Percentiles rank a stretch among this genome's conserved stretches.
Conservation (phyloP, 2,113 vertebrate species). For the Fulica atra region DNA sequence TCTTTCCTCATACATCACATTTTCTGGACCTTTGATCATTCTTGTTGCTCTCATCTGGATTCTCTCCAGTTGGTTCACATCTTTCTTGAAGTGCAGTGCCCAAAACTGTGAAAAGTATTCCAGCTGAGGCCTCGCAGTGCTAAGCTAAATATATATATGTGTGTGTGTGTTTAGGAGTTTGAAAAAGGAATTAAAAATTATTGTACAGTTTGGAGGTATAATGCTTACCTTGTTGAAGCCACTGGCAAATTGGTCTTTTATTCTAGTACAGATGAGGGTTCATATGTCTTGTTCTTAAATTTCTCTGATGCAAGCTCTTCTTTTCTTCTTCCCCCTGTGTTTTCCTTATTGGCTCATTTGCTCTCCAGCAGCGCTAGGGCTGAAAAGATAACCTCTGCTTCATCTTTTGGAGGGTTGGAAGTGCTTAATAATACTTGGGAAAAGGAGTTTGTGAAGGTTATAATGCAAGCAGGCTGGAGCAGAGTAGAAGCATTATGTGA, state of each 20-base stretch:
- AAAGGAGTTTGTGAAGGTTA: not conserved
- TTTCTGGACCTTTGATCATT: constrained; percentile 67
- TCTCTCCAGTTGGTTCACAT: constrained; percentile 58
- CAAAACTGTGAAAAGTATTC: constrained; percentile 46
- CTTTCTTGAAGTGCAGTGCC: constrained; percentile 24
- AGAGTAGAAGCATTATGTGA: not conserved
- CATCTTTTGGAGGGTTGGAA: not conserved
- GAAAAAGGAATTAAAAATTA: not conserved
- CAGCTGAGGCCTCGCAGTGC: constrained; percentile 38
- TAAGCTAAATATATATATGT: not conserved
- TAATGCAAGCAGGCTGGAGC: not conserved
- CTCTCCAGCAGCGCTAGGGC: not conserved
- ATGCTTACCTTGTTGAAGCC: not conserved
- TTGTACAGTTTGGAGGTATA: not conserved
- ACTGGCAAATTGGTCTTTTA: not conserved
- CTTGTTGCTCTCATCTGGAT: constrained; percentile 37
- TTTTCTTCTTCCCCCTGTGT: not conserved
- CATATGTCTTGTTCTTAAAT: not conserved
- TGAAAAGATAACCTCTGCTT: not conserved
- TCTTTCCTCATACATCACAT: constrained; percentile 64
- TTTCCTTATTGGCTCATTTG: not conserved
- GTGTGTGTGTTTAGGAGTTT: not conserved
- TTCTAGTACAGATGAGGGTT: not conserved
- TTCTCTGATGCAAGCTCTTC: not conserved
- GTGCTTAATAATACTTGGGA: not conserved